A percentile compares a stretch with the other conserved stretches of the same genome.
Conservation (phyloP, 2,888 invertebrate genomes). For the Agonum fuliginosum region DNA sequence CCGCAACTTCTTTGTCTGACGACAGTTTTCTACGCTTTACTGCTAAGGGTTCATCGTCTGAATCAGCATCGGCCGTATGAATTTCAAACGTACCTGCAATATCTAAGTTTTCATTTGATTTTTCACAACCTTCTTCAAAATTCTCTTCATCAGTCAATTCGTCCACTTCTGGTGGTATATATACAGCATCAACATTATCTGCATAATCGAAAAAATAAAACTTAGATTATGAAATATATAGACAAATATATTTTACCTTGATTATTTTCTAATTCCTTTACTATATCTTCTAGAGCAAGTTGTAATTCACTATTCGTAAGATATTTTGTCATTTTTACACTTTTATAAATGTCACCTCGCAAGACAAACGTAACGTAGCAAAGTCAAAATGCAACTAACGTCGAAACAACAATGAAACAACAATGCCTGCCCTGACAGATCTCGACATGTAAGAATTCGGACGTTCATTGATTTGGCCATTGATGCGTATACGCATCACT, state of each 20-base stretch:
- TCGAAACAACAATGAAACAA: too few species aligned
- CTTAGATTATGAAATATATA: not conserved
- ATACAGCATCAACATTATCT: constrained; percentile 9
- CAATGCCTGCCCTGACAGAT: not conserved
- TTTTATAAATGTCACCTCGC: not conserved
- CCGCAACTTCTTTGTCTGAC: not conserved
- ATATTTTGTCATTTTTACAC: constrained; percentile 5
- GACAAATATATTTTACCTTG: not conserved
- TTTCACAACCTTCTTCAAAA: constrained; percentile 16
- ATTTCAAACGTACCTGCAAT: constrained; percentile 18
- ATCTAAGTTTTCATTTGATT: constrained; percentile 11
- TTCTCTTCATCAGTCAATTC: constrained; percentile 28
- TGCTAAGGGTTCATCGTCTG: not conserved
- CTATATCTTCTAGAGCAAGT: constrained; percentile 9
- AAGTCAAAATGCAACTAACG: constrained; percentile 1
- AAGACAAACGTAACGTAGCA: constrained; percentile 1
- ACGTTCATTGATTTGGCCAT: not conserved
- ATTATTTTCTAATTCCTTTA: not conserved
- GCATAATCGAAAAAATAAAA: not conserved
- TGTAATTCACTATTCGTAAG: not conserved
- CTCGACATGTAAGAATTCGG: not conserved
- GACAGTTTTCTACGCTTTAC: not conserved
- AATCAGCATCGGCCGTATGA: not conserved
- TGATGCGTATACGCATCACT: too few species aligned
- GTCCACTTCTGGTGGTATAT: constrained; percentile 16